Percentiles rank a stretch among this genome's conserved stretches.
Conservation (phyloP, 2,113 vertebrate genomes). For the Melozone crissalis region DNA sequence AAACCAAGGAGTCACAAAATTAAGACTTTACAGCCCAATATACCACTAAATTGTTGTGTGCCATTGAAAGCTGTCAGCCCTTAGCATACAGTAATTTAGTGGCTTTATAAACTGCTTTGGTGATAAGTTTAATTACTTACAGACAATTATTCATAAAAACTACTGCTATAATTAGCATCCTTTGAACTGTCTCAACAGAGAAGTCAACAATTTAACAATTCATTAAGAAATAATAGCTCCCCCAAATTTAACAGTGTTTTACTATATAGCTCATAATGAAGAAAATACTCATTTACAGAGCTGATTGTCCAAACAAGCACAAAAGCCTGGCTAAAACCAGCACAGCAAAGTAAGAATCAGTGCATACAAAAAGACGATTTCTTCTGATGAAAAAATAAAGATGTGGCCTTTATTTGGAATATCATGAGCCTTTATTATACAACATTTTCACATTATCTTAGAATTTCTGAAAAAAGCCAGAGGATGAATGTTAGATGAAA, state of each 20-base stretch:
- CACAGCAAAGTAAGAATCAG: neutral
- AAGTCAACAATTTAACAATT: neutral
- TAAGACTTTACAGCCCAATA: neutral
- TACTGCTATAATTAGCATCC: neutral
- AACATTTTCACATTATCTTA: neutral
- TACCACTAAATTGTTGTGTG: neutral
- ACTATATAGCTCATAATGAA: neutral
- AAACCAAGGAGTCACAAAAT: neutral
- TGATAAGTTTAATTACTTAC: neutral
- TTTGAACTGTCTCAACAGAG: neutral
- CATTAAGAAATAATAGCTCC: neutral
- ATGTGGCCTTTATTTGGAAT: neutral
- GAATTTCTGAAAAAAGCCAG: neutral
- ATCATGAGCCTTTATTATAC: neutral
- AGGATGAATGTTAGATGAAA: neutral
- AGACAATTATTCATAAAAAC: neutral
- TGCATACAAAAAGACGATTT: neutral
- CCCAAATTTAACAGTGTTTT: neutral
- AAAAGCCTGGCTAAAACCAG: neutral
- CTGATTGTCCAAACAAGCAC: neutral
- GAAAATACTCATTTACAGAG: neutral
- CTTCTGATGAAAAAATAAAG: neutral
- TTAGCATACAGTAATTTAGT: neutral
- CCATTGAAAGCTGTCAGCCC: neutral
- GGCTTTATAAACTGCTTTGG: neutral